Base-by-base conservation (phyloP, 2,888 invertebrate genomes). In the Mythimna ferrago region DNA sequence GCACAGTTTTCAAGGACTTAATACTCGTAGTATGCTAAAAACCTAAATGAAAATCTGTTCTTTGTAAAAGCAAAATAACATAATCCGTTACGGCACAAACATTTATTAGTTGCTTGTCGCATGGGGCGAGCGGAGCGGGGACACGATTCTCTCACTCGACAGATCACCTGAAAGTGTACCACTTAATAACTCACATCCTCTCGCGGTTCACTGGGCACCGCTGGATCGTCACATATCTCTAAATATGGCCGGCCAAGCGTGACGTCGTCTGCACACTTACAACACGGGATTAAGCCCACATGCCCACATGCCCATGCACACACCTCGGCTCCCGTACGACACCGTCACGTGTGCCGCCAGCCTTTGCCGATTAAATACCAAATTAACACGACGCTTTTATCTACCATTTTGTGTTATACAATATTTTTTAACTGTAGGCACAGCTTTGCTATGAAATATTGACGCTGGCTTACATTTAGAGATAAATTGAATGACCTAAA, bases 141-240 rank as follows among this genome's bases (percentile, higher is more conserved):
- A 89, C 88, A 89, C 93, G 94, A 95, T 94, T 94, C 93, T 95
- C 95, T 95, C 96, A 96, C 95, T 95, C 94, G 94, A 95, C 93
- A 94, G 96, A 95, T 95, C 95, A 96, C 94, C 95, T 96, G 96
- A 95, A 94, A 94, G 94, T 95, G 94, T 94, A 95, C 94, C 94
- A 95, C 95, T 95, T 95, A 95, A 95, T 95, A 94, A 94, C 96
- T 95, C 96, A 94, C 95, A 94, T 95, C 95, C 95, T 93, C 93
- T 92, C 91, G 90, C 96, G 94, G 96, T 93, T 96, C 96, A 96
- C 88, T 96, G 96, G 93, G 94, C 95, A 94, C 90, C 95, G 94
- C 92, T 96, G 95, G 94, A 94, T 94, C 95, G 96, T 94, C 95
- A 95, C 95, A 94, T 93, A 95, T 95, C 94, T 96, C 95, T 95